Percentiles rank a stretch among this genome's conserved stretches.
phyloP scores from a whole-genome alignment of 2,888 invertebrate species.

The Drosophila robusta region DNA sequence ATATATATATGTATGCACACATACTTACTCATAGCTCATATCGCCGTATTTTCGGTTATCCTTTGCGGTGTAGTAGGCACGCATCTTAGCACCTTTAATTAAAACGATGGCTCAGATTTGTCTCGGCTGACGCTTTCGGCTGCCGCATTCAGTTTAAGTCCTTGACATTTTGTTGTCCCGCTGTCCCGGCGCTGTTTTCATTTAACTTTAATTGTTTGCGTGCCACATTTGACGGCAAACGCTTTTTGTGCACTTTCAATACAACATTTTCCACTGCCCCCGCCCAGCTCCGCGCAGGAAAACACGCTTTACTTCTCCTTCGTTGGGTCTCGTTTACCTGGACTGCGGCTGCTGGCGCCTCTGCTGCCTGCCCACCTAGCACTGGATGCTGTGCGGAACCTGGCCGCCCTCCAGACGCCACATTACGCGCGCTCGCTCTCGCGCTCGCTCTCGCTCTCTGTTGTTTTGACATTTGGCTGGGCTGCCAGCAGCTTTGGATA shows the following conservation, averaged over 20 bases:
- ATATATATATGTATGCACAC: neutral
- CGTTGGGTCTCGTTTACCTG: constrained; percentile 22
- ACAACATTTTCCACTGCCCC: constrained; percentile 54
- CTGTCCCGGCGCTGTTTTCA: constrained; percentile 23
- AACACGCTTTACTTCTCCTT: neutral
- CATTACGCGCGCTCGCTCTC: neutral
- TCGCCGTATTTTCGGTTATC: constrained; percentile 78
- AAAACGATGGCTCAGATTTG: constrained; percentile 26
- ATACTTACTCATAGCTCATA: constrained; percentile 81
- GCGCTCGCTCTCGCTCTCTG: constrained; percentile 5
- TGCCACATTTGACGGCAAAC: constrained; percentile 53
- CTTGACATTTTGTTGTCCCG: constrained; percentile 62
- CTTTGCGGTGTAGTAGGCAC: constrained; percentile 73
- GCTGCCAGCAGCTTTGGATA: constrained; percentile 11
- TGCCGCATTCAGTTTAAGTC: constrained; percentile 41
- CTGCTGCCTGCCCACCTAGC: constrained; percentile 50
- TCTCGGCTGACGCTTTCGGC: constrained; percentile 5
- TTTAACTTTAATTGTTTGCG: constrained; percentile 50
- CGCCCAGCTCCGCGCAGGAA: neutral
- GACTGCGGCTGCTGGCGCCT: constrained; percentile 42
- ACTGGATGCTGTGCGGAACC: constrained; percentile 69
- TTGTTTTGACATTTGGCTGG: constrained; percentile 53
- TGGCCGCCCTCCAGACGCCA: constrained; percentile 33
- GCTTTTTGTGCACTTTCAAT: constrained; percentile 55
- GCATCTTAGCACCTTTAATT: constrained; percentile 65